Conservation (phyloP, 2,113 vertebrate genomes). For the Callithrix jacchus region DNA sequence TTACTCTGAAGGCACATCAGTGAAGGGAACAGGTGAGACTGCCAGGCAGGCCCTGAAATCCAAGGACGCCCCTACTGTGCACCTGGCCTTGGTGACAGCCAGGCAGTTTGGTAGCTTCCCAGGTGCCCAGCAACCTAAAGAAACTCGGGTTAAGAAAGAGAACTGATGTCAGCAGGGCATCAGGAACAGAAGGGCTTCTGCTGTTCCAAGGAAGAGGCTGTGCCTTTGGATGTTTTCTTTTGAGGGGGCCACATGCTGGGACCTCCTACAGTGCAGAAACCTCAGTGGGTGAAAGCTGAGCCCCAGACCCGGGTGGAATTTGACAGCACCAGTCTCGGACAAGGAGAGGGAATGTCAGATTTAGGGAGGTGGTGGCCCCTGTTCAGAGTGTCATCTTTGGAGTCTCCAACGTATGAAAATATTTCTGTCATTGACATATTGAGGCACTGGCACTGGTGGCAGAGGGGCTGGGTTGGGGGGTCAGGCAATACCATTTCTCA, state of each 20-base stretch:
- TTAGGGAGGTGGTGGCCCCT: rapidly evolving
- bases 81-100: not conserved
- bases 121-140: not conserved
- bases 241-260: not conserved
- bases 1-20: not conserved
- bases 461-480: too few relatives aligned
- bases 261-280: not conserved
- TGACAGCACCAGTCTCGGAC: rapidly evolving
- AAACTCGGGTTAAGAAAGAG: not conserved
- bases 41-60: not conserved
- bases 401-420: not conserved
- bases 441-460: too few relatives aligned
- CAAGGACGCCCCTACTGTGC: not conserved
- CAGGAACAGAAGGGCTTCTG: too few relatives aligned
- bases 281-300: not conserved
- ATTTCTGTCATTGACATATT: not conserved
- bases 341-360: not conserved
- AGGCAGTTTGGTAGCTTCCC: not conserved
- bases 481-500: not conserved
- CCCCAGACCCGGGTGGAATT: rapidly evolving
- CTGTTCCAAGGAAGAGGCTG: not conserved
- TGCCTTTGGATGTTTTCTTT: not conserved
- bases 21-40: too few relatives aligned
- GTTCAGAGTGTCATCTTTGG: not conserved
- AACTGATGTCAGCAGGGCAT: too few relatives aligned